Evolutionary conservation across 2,113 vertebrate species (phyloP), one percentile per base, ranked within the genome.

Genomic region (Bettongia penicillata): DNA sequence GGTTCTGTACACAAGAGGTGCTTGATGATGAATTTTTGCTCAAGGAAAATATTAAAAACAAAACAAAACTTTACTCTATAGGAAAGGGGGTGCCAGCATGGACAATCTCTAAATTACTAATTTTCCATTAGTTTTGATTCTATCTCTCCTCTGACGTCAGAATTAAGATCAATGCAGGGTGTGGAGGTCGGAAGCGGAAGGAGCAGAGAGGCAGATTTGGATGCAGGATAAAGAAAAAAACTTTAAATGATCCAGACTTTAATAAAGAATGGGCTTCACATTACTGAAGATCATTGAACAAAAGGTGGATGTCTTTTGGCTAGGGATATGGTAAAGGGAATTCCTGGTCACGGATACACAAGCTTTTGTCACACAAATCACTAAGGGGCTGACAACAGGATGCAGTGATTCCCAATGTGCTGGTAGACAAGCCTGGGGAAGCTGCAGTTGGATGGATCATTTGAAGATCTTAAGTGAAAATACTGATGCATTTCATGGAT

Each of bases 381-480:
- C 68, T 43, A 43, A n/a, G 5, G n/a, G n/a, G 2, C 37, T 43
- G 68, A 84, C 37, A 43, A 19, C 23, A 16, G n/a, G n/a, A 43
- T 43, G n/a, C 6, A 84, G 19, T 84, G 68, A 84, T n/a, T 84
- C n/a, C 68, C 16, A 84, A 22, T 22, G n/a, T 43, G n/a, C 19
- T 43, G 68, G 68, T 43, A 84, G 37, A 22, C 16, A 43, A 84
- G 77, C 57, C 23, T 6, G 2, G 37, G 43, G 90, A 95, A 51
- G 28, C 37, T 77, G 53, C 53, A 11, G 31, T 93, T 61, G 48
- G 31, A 92, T 14, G 51, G 91, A 95, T 8, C 28, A 93, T 55
- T 95, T 96, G 50, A 91, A 95, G 31, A 94, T n/a, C 43, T 92
- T 48, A 94, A 61, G 57, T 50, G 61, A 94, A 93, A 94, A 92